phyloP scores from a whole-genome alignment of 2,888 invertebrate genomes.

The Sipunculus nudus region DNA sequence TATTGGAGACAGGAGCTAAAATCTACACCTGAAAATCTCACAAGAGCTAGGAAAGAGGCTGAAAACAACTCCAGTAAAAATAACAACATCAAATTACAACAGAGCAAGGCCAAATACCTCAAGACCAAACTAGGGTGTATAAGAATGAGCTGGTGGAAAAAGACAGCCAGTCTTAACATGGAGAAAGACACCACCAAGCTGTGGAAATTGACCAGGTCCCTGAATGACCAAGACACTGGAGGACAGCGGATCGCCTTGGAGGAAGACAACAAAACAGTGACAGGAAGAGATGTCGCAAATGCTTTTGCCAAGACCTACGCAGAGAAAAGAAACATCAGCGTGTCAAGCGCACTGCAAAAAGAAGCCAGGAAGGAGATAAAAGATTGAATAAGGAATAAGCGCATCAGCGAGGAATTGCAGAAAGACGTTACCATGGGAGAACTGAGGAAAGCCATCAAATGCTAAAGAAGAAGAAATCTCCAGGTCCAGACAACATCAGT shows the following conservation, averaged over 20 bases:
- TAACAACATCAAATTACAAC: constrained; percentile 15
- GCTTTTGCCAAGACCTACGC: not conserved
- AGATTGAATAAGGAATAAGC: not conserved
- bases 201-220: not conserved
- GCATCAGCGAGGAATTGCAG: not conserved
- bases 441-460: not conserved
- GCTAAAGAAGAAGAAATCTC: not conserved
- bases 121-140: not conserved
- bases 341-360: not conserved
- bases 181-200: not conserved
- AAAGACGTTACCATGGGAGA: not conserved
- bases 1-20: constrained; percentile 9
- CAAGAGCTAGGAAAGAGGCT: constrained; percentile 16
- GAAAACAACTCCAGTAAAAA: constrained; percentile 19
- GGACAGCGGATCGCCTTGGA: not conserved
- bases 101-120: constrained; percentile 17
- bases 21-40: not conserved
- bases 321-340: not conserved
- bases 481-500: not conserved
- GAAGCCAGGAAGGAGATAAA: not conserved
- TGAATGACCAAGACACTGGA: not conserved
- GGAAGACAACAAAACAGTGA: not conserved
- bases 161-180: not conserved
- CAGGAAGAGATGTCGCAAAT: not conserved
- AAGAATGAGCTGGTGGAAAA: not conserved